Base-by-base conservation (phyloP, 1,140 invertebrate species). In the Sinonovacula constricta region DNA sequence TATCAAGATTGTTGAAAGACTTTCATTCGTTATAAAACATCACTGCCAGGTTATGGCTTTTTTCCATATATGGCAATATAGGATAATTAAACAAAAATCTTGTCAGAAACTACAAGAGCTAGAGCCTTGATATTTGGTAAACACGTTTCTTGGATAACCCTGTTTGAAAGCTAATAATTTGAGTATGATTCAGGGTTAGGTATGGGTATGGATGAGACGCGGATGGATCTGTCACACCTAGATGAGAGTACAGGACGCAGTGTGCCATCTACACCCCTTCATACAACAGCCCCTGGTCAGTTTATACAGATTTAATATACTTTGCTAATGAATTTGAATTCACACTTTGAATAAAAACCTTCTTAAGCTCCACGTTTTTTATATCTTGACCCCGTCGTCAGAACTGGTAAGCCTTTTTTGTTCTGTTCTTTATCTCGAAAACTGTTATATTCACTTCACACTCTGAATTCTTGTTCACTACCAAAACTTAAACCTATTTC, bases 141-240 rank as follows among this genome's bases (percentile, higher is more conserved):
- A n/a, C n/a, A n/a, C n/a, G n/a, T n/a, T n/a, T n/a, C n/a, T n/a
- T n/a, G n/a, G n/a, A n/a, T n/a, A n/a, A n/a, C n/a, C n/a, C n/a
- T n/a, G n/a, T n/a, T n/a, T n/a, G n/a, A n/a, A n/a, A n/a, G n/a
- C n/a, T n/a, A n/a, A n/a, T n/a, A n/a, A n/a, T 67, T 28, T 24
- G 26, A 14, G 36, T 49, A 12, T 45, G 22, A n/a, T n/a, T n/a
- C n/a, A 68, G 65, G 18, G 18, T 53, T 74, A 31, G 69, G 63
- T 36, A 81, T 90, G 53, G 90, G 94, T 4, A 94, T 95, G 91
- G 95, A 95, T 85, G 95, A 96, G 86, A 95, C 94, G 0, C 92
- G 95, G 82, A 94, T 95, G 88, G 95, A 96, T 88, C 89, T 95
- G 22, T 92, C 92, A 15, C 93, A 94, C 76, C 91, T 95, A 83